phyloP scores from a whole-genome alignment of 2,113 vertebrate species.

The Oncorhynchus kisutch region DNA sequence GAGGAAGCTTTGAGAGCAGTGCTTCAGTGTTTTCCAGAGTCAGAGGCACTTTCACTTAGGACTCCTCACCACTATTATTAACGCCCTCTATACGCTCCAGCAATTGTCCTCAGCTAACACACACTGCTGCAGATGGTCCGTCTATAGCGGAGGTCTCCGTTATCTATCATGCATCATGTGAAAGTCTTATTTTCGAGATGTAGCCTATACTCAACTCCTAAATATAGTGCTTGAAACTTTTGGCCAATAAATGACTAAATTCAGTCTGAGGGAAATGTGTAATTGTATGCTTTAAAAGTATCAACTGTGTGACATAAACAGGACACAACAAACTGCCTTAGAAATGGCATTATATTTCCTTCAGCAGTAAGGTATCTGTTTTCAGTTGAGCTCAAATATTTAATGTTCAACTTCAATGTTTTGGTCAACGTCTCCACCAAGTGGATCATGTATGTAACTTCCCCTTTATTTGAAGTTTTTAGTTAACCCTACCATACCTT shows the following conservation, averaged over 20 bases:
- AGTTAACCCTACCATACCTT: background rate
- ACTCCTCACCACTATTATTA: slow-evolving; percentile 9
- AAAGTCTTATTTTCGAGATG: too few species aligned
- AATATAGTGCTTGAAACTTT: background rate
- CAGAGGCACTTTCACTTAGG: background rate
- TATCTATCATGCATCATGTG: background rate
- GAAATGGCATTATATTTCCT: slow-evolving; percentile 53
- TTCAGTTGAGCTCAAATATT: slow-evolving; percentile 7
- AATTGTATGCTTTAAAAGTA: background rate
- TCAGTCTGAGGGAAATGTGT: background rate
- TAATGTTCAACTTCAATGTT: background rate
- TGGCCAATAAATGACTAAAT: too few species aligned
- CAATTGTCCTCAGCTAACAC: background rate
- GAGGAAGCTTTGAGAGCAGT: background rate
- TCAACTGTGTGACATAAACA: too few species aligned
- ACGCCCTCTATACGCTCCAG: background rate
- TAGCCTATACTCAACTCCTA: background rate
- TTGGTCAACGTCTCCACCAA: slow-evolving; percentile 48
- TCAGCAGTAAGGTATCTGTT: slow-evolving; percentile 13
- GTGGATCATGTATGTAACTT: slow-evolving; percentile 35
- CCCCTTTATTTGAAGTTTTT: background rate
- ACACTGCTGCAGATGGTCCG: background rate
- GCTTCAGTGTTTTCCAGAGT: background rate
- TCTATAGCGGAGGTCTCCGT: background rate
- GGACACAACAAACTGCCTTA: background rate